Evolutionary conservation across 2,888 invertebrate genomes (phyloP).

Genomic region (Coleophora flavipennella): DNA sequence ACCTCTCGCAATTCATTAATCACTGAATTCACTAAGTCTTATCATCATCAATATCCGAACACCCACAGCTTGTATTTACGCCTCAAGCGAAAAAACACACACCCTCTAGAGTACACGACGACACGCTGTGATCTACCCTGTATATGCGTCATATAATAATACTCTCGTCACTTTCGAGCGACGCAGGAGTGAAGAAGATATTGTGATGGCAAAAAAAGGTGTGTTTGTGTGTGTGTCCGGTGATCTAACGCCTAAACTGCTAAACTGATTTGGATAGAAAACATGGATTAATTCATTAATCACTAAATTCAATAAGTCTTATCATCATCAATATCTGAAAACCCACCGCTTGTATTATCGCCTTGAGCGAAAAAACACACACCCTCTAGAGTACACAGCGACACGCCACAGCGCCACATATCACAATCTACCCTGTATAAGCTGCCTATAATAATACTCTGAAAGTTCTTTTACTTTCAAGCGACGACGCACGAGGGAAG

Average conservation of each 20-base stretch:
- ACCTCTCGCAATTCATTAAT: neutral
- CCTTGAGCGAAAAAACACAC: constrained; percentile 36
- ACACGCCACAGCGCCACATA: too few species aligned
- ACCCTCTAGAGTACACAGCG: constrained; percentile 6
- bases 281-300: neutral
- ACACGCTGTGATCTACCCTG: constrained; percentile 5
- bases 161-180: too few species aligned
- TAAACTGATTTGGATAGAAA: too few species aligned
- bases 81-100: constrained; percentile 36
- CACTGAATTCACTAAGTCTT: neutral
- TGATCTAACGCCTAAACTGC: too few species aligned
- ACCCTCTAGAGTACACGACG: constrained; percentile 6
- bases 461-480: constrained; percentile 8
- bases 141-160: too few species aligned
- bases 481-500: too few species aligned
- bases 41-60: neutral
- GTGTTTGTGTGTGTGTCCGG: too few species aligned
- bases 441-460: too few species aligned
- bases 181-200: too few species aligned
- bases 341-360: constrained; percentile 22
- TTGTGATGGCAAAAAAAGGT: too few species aligned
- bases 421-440: too few species aligned
- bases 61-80: constrained; percentile 22
- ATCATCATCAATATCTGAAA: neutral
- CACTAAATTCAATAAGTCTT: neutral